Evolutionary conservation across 1,140 invertebrate genomes (phyloP).

Genomic region (Onthophagus taurus): DNA sequence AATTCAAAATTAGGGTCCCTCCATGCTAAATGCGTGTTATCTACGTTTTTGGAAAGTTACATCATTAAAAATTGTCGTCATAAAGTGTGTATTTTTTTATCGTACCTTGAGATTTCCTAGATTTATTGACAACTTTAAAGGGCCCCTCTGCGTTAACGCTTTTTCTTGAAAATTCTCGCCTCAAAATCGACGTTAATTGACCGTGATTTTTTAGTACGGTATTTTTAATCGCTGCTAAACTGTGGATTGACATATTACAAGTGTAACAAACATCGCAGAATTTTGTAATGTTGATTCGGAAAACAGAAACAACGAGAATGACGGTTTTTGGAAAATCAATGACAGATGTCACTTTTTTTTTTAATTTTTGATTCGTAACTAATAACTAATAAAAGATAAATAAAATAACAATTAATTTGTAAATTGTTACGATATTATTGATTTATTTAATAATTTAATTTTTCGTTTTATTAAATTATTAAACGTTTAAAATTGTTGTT

Average conservation of each 20-base stretch:
- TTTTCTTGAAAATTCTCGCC: slow-evolving; percentile 27
- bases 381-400: not conserved
- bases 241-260: slow-evolving; percentile 31
- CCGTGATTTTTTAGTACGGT: slow-evolving; percentile 6
- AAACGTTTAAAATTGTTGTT: no score
- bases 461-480: no score
- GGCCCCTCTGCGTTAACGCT: slow-evolving; percentile 24
- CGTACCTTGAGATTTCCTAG: slow-evolving; percentile 22
- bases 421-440: no score
- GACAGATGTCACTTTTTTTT: no score
- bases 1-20: slow-evolving; percentile 48
- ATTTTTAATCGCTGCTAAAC: slow-evolving; percentile 7
- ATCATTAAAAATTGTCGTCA: slow-evolving; percentile 11
- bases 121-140: slow-evolving; percentile 26
- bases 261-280: no score
- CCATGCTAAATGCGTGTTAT: slow-evolving; percentile 27
- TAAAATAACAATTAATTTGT: not conserved
- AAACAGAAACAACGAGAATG: no score
- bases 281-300: no score
- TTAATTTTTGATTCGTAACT: not conserved
- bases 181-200: no score
- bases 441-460: no score
- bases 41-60: slow-evolving; percentile 19
- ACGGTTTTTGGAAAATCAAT: no score
- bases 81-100: slow-evolving; percentile 8